These are phyloP conservation scores for Hoplodrina blanda DNA, from an alignment of 2,888 invertebrate genomes.

Conservation along the genomic window DNA sequence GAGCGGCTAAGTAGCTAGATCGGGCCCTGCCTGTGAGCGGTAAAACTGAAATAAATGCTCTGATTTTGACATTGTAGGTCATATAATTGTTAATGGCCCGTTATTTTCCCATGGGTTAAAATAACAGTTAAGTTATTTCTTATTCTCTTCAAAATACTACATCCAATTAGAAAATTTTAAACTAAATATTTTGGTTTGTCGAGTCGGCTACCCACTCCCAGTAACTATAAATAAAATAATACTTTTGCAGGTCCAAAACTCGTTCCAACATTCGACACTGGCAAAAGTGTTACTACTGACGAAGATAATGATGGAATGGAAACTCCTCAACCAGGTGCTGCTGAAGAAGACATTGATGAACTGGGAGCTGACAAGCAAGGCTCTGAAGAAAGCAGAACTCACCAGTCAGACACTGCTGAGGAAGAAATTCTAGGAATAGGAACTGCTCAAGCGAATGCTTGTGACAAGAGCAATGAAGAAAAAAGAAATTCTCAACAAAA, in stretches of 20 bases:
- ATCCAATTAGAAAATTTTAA: neutral
- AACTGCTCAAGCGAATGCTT: neutral
- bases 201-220: no score
- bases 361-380: slow-evolving; percentile 1
- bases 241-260: slow-evolving; percentile 41
- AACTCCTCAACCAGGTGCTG: neutral
- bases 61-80: neutral
- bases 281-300: neutral
- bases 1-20: no score
- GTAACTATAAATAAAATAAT: neutral
- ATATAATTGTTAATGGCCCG: slow-evolving; percentile 1
- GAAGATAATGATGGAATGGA: neutral
- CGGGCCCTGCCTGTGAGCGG: no score
- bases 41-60: no score
- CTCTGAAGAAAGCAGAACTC: neutral
- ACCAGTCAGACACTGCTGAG: neutral
- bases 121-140: neutral
- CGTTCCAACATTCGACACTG: neutral
- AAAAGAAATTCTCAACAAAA: neutral
- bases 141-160: neutral
- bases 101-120: slow-evolving; percentile 23
- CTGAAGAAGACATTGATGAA: slow-evolving; percentile 10
- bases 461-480: neutral
- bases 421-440: neutral
- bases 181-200: no score